These are phyloP conservation scores for Uropsilus gracilis DNA, from an alignment of 2,113 vertebrate species.

Conservation along the genomic window DNA sequence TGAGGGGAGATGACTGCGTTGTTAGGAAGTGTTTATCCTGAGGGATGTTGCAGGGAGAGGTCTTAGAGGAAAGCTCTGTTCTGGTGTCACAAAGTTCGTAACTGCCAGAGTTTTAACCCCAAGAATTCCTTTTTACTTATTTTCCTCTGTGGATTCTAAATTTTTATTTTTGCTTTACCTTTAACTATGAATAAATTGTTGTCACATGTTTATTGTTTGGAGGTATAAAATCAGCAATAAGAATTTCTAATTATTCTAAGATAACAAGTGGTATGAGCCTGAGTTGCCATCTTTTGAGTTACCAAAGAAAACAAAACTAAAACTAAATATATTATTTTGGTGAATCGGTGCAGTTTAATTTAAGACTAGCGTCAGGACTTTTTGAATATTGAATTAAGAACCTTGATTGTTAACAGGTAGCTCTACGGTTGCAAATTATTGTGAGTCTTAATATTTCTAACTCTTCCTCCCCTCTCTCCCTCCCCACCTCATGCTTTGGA, in stretches of 20 bases:
- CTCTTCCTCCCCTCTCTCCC: too few species aligned
- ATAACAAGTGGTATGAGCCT: neutral
- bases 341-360: neutral
- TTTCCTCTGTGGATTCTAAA: neutral
- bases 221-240: neutral
- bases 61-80: neutral
- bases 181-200: neutral
- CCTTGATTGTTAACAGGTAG: neutral
- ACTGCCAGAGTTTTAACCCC: neutral
- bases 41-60: neutral
- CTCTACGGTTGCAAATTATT: neutral
- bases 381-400: neutral
- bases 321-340: neutral
- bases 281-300: neutral
- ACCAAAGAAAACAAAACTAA: neutral
- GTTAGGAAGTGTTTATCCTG: neutral
- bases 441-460: neutral
- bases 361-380: neutral
- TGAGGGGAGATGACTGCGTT: accelerated
- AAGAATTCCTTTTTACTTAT: neutral
- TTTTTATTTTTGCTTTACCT: neutral
- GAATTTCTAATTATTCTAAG: neutral
- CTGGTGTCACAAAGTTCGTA: neutral
- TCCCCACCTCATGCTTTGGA: too few species aligned
- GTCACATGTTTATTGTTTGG: neutral